phyloP scores from a whole-genome alignment of 2,113 vertebrate genomes.

The Salvator merianae region DNA sequence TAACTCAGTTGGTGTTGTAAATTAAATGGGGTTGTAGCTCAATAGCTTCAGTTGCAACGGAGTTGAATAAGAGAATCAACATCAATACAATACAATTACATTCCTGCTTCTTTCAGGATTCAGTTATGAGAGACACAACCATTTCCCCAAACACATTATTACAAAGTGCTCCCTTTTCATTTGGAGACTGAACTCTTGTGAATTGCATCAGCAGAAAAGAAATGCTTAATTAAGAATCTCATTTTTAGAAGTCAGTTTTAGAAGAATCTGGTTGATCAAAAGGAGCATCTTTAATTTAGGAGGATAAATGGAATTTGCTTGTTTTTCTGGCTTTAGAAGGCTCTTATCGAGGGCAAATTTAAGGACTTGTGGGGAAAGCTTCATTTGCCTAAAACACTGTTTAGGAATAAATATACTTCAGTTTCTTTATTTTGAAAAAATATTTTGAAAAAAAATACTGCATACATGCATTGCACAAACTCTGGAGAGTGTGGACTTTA shows the following conservation, averaged over 20 bases:
- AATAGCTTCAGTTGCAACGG: slow-evolving; percentile 66
- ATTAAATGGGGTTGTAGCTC: slow-evolving; percentile 68
- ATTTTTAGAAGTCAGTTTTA: slow-evolving; percentile 60
- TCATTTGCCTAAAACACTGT: background rate
- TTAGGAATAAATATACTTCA: too few relatives aligned
- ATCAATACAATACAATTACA: slow-evolving; percentile 70
- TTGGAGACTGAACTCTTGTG: slow-evolving; percentile 58
- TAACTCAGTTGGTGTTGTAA: slow-evolving; percentile 58
- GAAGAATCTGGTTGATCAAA: slow-evolving; percentile 24
- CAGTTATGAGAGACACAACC: slow-evolving; percentile 62
- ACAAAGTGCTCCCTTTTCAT: slow-evolving; percentile 46
- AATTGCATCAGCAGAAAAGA: slow-evolving; percentile 58
- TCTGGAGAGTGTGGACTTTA: too few relatives aligned
- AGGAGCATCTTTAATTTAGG: slow-evolving; percentile 58
- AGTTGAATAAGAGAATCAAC: slow-evolving; percentile 70
- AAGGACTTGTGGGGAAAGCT: background rate
- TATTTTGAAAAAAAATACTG: too few relatives aligned
- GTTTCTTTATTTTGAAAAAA: too few relatives aligned
- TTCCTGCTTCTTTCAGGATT: slow-evolving; percentile 57
- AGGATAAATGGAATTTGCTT: slow-evolving; percentile 11
- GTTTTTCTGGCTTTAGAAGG: slow-evolving; percentile 6
- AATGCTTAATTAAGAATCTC: slow-evolving; percentile 66
- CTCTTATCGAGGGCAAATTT: background rate
- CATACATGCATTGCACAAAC: too few relatives aligned
- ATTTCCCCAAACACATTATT: slow-evolving; percentile 59